Conservation (phyloP, 2,113 vertebrate species). For the Microtus oregoni region DNA sequence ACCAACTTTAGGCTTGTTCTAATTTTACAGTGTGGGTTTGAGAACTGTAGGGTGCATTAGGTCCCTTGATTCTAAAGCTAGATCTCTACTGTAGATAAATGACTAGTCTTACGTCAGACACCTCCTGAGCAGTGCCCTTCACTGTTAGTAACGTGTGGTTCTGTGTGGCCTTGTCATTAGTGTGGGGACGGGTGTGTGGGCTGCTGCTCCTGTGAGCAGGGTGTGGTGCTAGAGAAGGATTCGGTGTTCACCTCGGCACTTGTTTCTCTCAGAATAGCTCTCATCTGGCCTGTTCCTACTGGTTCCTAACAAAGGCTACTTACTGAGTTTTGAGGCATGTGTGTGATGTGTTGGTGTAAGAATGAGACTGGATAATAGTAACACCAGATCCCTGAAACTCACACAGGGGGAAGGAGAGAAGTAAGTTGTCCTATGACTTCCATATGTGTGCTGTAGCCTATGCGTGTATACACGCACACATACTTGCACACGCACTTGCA, state of each 20-base stretch:
- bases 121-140: not conserved
- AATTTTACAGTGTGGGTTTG: slow-evolving; percentile 14
- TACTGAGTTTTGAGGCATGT: not conserved
- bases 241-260: not conserved
- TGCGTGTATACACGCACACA: not conserved
- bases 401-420: not conserved
- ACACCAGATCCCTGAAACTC: not conserved
- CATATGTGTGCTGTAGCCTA: not conserved
- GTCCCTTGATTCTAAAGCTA: slow-evolving; percentile 46
- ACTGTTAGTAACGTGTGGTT: slow-evolving; percentile 2
- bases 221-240: not conserved
- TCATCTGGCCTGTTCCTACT: not conserved
- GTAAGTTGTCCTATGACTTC: not conserved
- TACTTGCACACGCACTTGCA: not conserved
- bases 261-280: not conserved
- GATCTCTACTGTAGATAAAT: not conserved
- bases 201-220: not conserved
- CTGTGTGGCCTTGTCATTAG: not conserved
- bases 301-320: not conserved
- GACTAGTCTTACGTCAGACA: not conserved
- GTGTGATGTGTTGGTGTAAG: not conserved
- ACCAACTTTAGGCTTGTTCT: slow-evolving; percentile 42
- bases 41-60: not conserved
- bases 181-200: not conserved
- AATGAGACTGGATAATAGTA: not conserved